phyloP scores from a whole-genome alignment of 2,113 vertebrate species.

The Rynchops niger region DNA sequence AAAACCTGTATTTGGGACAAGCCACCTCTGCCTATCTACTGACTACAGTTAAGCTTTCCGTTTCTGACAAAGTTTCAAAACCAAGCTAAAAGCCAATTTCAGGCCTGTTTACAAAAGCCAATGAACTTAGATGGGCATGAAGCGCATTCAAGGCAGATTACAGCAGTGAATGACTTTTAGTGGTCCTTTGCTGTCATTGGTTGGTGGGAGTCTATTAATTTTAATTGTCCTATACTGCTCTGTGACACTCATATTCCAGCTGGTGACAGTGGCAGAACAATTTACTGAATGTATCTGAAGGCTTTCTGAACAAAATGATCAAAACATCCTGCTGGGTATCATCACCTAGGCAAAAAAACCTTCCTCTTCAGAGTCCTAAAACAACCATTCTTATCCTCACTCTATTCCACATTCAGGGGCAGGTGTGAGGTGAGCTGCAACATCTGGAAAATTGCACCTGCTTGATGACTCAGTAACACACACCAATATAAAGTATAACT shows the following conservation, averaged over 20 bases:
- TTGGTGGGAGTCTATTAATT: background rate
- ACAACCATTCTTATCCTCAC: background rate
- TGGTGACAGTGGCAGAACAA: background rate
- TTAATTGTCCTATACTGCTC: background rate
- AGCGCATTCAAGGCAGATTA: background rate
- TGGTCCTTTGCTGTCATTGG: background rate
- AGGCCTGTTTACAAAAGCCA: background rate
- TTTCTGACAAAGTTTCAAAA: background rate
- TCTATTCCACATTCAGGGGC: background rate
- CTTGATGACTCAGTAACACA: background rate
- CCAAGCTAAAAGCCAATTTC: background rate
- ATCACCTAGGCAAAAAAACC: background rate
- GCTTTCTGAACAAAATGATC: background rate
- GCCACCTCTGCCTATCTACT: background rate
- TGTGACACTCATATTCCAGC: background rate
- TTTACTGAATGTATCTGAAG: background rate
- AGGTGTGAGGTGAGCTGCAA: background rate
- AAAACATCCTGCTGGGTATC: background rate
- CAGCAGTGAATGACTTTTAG: background rate
- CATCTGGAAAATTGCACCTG: background rate
- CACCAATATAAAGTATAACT: background rate
- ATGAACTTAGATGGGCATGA: background rate
- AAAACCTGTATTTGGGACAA: background rate
- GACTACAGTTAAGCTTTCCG: background rate
- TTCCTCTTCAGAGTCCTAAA: background rate